Evolutionary conservation across 2,113 vertebrate genomes (phyloP), one percentile per base, ranked within the genome.

Genomic region (Oncorhynchus masou): DNA sequence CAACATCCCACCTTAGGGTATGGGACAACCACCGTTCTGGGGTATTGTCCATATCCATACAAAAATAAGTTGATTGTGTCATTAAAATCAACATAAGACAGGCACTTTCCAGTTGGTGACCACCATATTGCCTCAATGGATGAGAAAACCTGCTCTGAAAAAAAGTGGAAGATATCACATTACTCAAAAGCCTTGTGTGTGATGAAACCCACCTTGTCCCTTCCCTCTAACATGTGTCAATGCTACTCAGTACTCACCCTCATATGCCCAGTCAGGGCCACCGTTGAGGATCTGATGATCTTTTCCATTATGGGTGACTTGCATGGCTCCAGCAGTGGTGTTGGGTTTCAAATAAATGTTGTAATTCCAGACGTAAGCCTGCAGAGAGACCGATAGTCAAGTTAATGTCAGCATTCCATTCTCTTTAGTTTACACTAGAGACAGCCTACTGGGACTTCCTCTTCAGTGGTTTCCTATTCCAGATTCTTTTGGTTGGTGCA

Each of bases 221-320:
- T 19, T 15, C 22, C 20, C 34, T 39, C 34, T 39, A 9, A 39
- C 0, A 48, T 45, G 27, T 8, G 15, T 15, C 5, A 29, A 27
- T 59, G 19, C 27, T 8, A 20, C 20, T 48, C 3, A 2, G 25
- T 49, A 64, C 78, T 86, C 83, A 98, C 97, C 98, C 91, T 99
- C 97, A 89, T 99, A 99, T 20, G 95, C 94, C 98, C 98, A 99
- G 84, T 99, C 98, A 82, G 97, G 96, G 77, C 99, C 88, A 19
- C 98, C 97, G 88, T 99, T 98, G 72, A 95, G 94, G 89, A 99
- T 94, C 89, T 94, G 87, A 89, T 98, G 96, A 85, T 93, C 84
- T 88, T 93, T 93, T 77, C 97, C 98, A 85, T 95, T 94, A 60
- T 74, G 84, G 70, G 96, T 98, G 87, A 98, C 74, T 92, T 94